These are phyloP conservation scores for Apodemus speciosus DNA, from an alignment of 2,113 vertebrate genomes.

Conservation along the genomic window DNA sequence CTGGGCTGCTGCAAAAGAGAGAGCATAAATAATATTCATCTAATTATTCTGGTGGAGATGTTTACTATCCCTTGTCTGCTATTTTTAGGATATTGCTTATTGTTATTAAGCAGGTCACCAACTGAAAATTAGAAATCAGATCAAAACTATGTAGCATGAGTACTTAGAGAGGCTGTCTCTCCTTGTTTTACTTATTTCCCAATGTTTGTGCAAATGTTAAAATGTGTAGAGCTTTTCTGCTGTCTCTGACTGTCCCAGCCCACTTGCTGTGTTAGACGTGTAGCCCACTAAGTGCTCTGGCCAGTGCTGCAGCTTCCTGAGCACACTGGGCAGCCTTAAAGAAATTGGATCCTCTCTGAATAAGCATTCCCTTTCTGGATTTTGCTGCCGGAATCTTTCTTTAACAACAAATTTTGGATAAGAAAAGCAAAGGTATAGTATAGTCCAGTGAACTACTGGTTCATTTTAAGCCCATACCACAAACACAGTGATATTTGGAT, in stretches of 20 bases:
- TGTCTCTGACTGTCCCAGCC: neutral
- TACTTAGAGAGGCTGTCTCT: neutral
- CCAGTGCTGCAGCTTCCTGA: neutral
- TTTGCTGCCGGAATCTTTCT: neutral
- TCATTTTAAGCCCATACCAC: neutral
- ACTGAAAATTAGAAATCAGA: neutral
- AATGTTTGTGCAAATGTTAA: neutral
- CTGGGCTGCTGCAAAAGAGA: neutral
- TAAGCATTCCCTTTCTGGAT: neutral
- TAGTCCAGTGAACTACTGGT: neutral
- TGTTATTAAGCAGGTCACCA: neutral
- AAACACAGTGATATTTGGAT: neutral
- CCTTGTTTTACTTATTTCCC: neutral
- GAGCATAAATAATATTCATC: neutral
- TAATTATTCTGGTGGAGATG: neutral
- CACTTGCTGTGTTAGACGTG: neutral
- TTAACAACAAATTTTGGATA: neutral
- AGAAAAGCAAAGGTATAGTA: neutral
- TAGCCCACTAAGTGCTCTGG: neutral
- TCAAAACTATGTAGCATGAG: neutral
- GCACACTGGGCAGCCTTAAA: neutral
- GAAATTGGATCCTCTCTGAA: accelerated
- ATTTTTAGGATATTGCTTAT: neutral
- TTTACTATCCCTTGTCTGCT: neutral
- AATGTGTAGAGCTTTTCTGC: neutral